phyloP scores from a whole-genome alignment of 2,113 vertebrate genomes.

The Pituophis catenifer region DNA sequence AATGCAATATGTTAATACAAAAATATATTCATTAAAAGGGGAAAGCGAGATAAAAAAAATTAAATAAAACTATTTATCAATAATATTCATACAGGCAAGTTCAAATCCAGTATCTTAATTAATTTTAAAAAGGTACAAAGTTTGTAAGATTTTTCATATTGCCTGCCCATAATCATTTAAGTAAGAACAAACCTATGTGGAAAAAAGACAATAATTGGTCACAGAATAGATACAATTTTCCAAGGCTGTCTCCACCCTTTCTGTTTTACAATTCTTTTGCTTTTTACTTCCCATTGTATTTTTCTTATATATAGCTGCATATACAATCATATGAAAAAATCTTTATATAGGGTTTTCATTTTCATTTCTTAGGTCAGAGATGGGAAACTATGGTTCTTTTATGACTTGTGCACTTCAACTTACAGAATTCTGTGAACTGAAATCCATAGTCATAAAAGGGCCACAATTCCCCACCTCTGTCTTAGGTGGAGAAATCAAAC shows the following conservation, averaged over 20 bases:
- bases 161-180: neutral
- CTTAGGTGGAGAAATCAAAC: neutral
- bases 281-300: neutral
- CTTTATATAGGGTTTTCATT: neutral
- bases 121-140: neutral
- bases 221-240: neutral
- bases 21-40: too few relatives aligned
- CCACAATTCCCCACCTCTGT: neutral
- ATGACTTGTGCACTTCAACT: neutral
- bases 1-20: too few relatives aligned
- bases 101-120: neutral
- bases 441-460: neutral
- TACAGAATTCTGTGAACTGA: neutral
- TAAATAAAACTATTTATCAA: neutral
- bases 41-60: neutral
- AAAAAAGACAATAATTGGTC: neutral
- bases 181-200: neutral
- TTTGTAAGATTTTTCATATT: neutral
- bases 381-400: neutral
- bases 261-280: neutral
- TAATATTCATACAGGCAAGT: neutral
- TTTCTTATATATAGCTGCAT: neutral
- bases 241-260: neutral
- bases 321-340: neutral
- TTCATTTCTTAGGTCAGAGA: neutral